phyloP scores from a whole-genome alignment of 2,888 invertebrate species.

The Diarsia dahlii region DNA sequence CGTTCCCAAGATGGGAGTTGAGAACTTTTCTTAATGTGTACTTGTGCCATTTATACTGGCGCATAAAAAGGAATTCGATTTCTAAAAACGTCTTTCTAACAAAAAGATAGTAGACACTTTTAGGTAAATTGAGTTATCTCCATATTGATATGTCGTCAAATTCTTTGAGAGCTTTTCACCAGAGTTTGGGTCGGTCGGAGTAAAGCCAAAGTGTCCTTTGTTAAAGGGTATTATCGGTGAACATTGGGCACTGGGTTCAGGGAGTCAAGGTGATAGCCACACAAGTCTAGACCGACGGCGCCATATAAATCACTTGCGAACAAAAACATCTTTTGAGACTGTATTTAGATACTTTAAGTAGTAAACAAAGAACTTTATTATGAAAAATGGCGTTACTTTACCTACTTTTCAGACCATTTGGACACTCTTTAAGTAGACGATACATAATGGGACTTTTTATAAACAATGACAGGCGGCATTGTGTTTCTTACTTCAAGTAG shows the following conservation, averaged over 20 bases:
- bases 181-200: slow-evolving; percentile 3
- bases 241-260: slow-evolving; percentile 52
- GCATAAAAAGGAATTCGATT: slow-evolving; percentile 30
- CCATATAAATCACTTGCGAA: slow-evolving; percentile 51
- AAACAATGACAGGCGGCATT: not conserved
- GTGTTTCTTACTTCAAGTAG: not conserved
- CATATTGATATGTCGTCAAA: slow-evolving; percentile 42
- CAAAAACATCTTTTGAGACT: slow-evolving; percentile 18
- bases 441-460: not conserved
- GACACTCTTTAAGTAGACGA: not conserved
- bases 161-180: slow-evolving; percentile 35
- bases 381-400: not conserved
- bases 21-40: slow-evolving; percentile 23
- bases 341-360: slow-evolving; percentile 21
- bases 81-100: slow-evolving; percentile 16
- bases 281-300: slow-evolving; percentile 66
- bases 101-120: slow-evolving; percentile 9
- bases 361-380: slow-evolving; percentile 13
- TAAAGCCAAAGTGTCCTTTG: slow-evolving; percentile 50
- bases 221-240: slow-evolving; percentile 44
- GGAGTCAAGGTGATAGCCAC: slow-evolving; percentile 62
- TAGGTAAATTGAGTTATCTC: slow-evolving; percentile 41
- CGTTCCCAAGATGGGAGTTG: slow-evolving; percentile 35
- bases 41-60: slow-evolving; percentile 10
- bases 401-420: not conserved